Base-by-base conservation (phyloP, 2,113 vertebrate species). In the Tyto alba region DNA sequence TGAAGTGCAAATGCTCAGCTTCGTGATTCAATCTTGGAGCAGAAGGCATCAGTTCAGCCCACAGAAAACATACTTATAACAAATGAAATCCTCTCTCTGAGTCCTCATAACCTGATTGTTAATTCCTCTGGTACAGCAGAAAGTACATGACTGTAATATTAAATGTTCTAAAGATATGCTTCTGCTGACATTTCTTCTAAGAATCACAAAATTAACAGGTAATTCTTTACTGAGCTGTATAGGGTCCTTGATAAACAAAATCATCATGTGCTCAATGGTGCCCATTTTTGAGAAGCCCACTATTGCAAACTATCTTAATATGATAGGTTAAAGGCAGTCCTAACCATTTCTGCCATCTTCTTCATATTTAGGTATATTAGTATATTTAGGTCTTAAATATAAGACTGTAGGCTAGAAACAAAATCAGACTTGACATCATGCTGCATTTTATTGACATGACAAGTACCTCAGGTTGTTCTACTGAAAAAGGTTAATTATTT, bases 241-340 rank as follows among this genome's bases (percentile, higher is more conserved):
- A 27, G 0, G 0, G n/a, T 43, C 17, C 38, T 27, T 0, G 0
- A 45, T 41, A 73, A 67, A 63, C 11, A 27, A 68, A 74, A n/a
- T 34, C 0, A 0, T 41, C 38, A 8, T 13, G 19, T 50, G n/a
- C 18, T 66, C 18, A 71, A 32, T 36, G 26, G 12, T 36, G 40
- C 4, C 8, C 13, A 43, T 45, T 45, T 90, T 55, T 10, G 4
- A 40, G 80, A 59, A 75, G 11, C 7, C 10, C 25, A n/a, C 10
- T 55, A 13, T 17, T 71, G 9, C 17, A 48, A 47, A 53, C 27
- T 73, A 5, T 26, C 16, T 69, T 45, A 23, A 43, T 7, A 11
- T 9, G 20, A 41, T 29, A 57, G 41, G 56, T 78, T 68, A 53
- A 53, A 64, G 50, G 38, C 26, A 69, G 29, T 19, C n/a, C 40